These are phyloP conservation scores for Formica aserva DNA, from an alignment of 2,888 invertebrate species.

Conservation along the genomic window DNA sequence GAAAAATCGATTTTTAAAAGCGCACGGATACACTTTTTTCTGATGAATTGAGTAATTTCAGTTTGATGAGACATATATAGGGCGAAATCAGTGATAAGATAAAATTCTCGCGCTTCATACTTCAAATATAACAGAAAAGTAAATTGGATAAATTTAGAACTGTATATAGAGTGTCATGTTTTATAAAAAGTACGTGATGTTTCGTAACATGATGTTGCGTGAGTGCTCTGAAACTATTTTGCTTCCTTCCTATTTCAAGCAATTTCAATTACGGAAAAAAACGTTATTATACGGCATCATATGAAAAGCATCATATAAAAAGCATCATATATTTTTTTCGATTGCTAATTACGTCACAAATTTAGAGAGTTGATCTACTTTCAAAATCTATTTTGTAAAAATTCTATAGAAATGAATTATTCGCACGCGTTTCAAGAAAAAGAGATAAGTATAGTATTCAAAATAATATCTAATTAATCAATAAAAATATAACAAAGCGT, in stretches of 20 bases:
- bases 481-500: background rate
- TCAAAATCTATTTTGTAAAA: background rate
- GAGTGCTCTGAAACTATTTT: background rate
- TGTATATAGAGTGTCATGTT: background rate
- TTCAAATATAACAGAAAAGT: background rate
- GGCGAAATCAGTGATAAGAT: constrained; percentile 13
- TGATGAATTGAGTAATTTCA: background rate
- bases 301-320: background rate
- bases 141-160: background rate
- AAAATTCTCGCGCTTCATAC: background rate
- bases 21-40: background rate
- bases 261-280: background rate
- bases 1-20: constrained; percentile 19
- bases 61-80: constrained; percentile 1
- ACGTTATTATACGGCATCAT: background rate
- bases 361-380: background rate
- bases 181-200: constrained; percentile 28
- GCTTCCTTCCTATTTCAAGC: background rate
- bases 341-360: background rate
- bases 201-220: background rate
- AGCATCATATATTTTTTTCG: background rate
- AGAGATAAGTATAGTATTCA: background rate
- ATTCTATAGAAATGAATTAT: background rate
- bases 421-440: background rate
- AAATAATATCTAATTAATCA: no score